Base-by-base conservation (phyloP, 2,888 invertebrate genomes). In the Spatulosminthurus flaviceps region DNA sequence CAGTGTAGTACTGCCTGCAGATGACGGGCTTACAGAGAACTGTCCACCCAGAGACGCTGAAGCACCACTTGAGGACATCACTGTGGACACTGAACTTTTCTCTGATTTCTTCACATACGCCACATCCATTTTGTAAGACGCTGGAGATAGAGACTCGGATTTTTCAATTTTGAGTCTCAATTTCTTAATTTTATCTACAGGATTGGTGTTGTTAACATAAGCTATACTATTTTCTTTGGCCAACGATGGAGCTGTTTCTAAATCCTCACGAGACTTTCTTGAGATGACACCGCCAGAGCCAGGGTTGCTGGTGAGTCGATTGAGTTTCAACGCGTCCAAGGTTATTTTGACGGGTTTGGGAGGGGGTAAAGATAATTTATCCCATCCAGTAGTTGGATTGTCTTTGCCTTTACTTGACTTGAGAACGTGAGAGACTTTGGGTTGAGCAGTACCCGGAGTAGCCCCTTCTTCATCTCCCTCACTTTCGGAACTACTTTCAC, bases 151-250 rank as follows among this genome's bases (percentile, higher is more conserved):
- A 4, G 60, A 41, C 87, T 95, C 95, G 69, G 92, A 92, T 87
- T 94, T 94, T 86, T 95, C 95, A 81, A 95, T 88, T 87, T 95
- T 95, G 51, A 95, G 88, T 83, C 95, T 89, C 74, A 95, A 88
- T 87, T 95, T 95, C 81, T 95, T 93, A 86, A 95, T 94, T 86
- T 95, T 78, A 72, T 78, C 72, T n/a, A 67, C 67, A 76, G 72
- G 61, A 66, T 72, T 78, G 19, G 72, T 72, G 71, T 72, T 72
- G 28, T 78, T 78, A 34, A 78, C 43, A 66, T 72, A 60, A 34
- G 60, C 73, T 71, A 64, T 51, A 66, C 26, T 64, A 61, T 61
- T 70, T 71, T 78, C 78, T 78, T 78, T 78, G 78, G 78, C 41
- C 72, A 78, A 61, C 16, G 51, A 19, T 21, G 67, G 66, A 28